Conservation (phyloP, 2,113 vertebrate species). For the Heterotis niloticus region DNA sequence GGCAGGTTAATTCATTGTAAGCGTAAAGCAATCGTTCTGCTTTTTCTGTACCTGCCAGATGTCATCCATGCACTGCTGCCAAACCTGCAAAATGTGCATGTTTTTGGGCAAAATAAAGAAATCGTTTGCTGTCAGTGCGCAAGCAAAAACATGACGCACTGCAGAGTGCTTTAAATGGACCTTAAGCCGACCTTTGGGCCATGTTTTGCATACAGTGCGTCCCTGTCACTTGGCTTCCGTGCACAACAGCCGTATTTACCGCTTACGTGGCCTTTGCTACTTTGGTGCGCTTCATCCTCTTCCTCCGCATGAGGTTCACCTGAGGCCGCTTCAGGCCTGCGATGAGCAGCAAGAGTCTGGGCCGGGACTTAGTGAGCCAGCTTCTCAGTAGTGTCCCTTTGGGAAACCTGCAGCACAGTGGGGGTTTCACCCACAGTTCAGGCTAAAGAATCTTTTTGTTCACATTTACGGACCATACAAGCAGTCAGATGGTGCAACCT, state of each 20-base stretch:
- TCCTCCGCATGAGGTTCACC: constrained; percentile 75
- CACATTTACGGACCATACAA: no score
- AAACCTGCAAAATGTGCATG: no score
- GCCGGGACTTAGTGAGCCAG: constrained; percentile 80
- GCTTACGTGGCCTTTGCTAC: constrained; percentile 78
- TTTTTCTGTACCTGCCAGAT: no score
- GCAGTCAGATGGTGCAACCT: no score
- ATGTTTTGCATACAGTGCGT: neutral
- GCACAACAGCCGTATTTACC: constrained; percentile 69
- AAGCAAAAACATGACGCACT: neutral
- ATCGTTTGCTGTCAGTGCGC: no score
- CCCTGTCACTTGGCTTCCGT: constrained; percentile 31
- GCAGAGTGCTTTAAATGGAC: neutral
- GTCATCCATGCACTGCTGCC: no score
- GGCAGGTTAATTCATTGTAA: no score
- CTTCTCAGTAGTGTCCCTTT: constrained; percentile 79
- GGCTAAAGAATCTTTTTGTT: no score
- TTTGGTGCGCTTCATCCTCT: constrained; percentile 81
- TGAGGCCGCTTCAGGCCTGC: constrained; percentile 74
- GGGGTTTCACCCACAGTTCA: neutral
- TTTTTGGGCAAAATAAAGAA: no score
- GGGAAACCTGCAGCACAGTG: constrained; percentile 66
- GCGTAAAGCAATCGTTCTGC: no score
- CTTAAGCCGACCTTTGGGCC: neutral
- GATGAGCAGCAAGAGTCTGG: constrained; percentile 71